Evolutionary conservation across 2,797 vertebrate species (phyloP).

Genomic region (Enoplosus armatus): DNA sequence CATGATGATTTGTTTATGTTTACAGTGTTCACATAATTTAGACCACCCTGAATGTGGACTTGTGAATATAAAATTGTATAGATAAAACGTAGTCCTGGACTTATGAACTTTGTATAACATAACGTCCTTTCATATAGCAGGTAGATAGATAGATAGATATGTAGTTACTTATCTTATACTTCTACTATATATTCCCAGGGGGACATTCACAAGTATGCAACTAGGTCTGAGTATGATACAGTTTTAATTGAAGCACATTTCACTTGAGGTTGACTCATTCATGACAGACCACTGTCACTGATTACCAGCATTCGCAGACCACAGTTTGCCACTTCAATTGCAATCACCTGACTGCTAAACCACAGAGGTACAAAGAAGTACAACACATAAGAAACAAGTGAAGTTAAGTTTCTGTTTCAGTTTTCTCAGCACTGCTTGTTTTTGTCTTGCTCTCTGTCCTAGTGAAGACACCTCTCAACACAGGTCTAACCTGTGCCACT

Average conservation of each 20-base stretch:
- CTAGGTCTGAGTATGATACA: background rate
- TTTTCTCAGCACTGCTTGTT: background rate
- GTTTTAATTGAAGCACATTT: background rate
- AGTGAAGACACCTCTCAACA: background rate
- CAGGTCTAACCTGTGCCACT: background rate
- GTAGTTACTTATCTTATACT: too few species aligned
- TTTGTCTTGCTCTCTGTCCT: background rate
- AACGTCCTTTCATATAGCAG: background rate
- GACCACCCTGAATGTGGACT: background rate
- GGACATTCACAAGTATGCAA: too few species aligned
- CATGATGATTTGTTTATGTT: background rate
- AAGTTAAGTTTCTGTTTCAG: slow-evolving; percentile 15
- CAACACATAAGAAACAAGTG: background rate
- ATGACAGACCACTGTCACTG: background rate
- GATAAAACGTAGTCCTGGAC: background rate
- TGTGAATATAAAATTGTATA: background rate
- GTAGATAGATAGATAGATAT: too few species aligned
- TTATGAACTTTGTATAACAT: background rate
- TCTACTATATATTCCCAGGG: too few species aligned
- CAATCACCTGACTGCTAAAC: background rate
- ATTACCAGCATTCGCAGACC: background rate
- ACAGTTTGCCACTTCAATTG: background rate
- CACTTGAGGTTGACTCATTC: background rate
- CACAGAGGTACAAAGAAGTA: background rate
- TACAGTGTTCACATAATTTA: background rate